Conservation (phyloP, 2,797 vertebrate species). For the Premnoplex brunnescens region DNA sequence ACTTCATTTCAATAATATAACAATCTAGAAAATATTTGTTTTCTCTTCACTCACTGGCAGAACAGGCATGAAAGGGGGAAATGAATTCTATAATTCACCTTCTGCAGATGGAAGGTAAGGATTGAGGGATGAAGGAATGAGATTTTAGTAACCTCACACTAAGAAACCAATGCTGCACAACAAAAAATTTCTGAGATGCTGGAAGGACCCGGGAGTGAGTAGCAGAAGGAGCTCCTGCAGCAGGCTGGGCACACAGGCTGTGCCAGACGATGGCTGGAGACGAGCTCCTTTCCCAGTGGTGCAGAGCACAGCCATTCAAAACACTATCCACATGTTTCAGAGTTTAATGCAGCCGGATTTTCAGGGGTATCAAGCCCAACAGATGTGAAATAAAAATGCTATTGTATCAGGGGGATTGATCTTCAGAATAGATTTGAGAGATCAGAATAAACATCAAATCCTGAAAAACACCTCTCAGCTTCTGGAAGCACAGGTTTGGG, state of each 20-base stretch:
- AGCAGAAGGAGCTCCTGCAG: not conserved
- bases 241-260: not conserved
- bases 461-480: not conserved
- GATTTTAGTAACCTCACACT: not conserved
- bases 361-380: not conserved
- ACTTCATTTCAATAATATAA: not conserved
- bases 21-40: not conserved
- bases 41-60: not conserved
- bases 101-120: not conserved
- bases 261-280: not conserved
- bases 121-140: not conserved
- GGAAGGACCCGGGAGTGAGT: not conserved
- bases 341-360: not conserved
- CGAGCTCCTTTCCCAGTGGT: not conserved
- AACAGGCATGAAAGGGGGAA: not conserved
- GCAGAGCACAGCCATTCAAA: not conserved
- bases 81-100: not conserved
- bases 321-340: not conserved
- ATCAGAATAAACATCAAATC: not conserved
- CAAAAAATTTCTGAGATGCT: not conserved
- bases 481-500: not conserved
- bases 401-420: not conserved
- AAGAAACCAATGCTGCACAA: rapidly evolving
- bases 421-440: not conserved
- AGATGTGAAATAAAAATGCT: not conserved